Evolutionary conservation across 2,113 vertebrate species (phyloP), one percentile per base, ranked within the genome.

Genomic region (Plectropomus leopardus): DNA sequence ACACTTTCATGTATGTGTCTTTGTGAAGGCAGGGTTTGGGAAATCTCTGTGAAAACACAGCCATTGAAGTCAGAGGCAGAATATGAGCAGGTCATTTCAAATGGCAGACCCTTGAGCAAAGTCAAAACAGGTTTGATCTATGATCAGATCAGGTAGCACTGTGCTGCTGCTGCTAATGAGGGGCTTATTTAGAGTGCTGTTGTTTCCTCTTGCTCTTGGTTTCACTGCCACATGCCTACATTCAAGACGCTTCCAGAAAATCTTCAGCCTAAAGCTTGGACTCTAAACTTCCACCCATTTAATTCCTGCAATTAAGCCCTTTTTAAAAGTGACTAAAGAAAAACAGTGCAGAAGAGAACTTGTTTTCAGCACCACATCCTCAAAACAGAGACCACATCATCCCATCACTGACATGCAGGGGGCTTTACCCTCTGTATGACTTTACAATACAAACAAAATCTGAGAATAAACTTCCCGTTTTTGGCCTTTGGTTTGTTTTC

Each of bases 391-490:
- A 28, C 16, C 7, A 13, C 45, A 30, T 32, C n/a, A 59, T 61
- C 28, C 3, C 23, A n/a, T 63, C 24, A 40, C 2, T 44, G 65
- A 59, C 21, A 32, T 28, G 26, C 42, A 75, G n/a, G 23, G 9
- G 23, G 26, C 44, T 34, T 54, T 48, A 84, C 13, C 69, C 47
- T 74, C 51, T 26, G 54, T 55, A 47, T 76, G 54, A 68, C 59
- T 75, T 72, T 14, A 70, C 45, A 82, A 69, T 40, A 54, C 58
- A 82, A 85, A 80, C 57, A 47, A 65, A 3, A 72, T 59, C 24
- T 61, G 9, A 45, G 64, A 73, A 73, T 51, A 61, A 71, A 87
- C 72, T 85, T 84, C 82, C 88, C 11, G 44, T 83, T 7, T 19
- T 26, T 64, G 40, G 36, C n/a, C 64, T 64, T 54, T 40, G 73